Evolutionary conservation across 2,888 invertebrate genomes (phyloP), one percentile per base, ranked within the genome.

Genomic region (Thereva nobilitata): DNA sequence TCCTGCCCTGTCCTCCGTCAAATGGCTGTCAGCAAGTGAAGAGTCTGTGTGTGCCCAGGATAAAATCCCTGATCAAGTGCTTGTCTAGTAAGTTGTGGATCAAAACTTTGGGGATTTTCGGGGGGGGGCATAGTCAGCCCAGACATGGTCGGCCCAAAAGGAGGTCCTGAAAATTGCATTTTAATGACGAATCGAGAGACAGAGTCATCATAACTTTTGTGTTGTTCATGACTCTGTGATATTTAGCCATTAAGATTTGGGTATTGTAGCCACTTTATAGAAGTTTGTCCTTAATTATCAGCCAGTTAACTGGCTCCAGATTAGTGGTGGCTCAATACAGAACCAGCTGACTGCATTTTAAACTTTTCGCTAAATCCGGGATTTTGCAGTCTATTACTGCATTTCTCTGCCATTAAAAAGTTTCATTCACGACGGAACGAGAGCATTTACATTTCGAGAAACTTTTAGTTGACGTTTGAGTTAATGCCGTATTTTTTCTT

Each of bases 221-320:
- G 61, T 61, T 61, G 49, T 23, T 40, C 41, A 61, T 49, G 41
- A 49, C 23, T 2, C 50, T 38, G 61, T 61, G 50, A 61, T 61
- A 40, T 50, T 23, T 34, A 9, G 49, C 50, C 50, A 49, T n/a
- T 23, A 49, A 47, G 35, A 50, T 23, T 23, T 23, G 23, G 23
- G 23, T 23, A 23, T 23, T 12, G 50, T 10, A 50, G 6, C 35
- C 50, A 61, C 41, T 61, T 34, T 61, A 34, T 61, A 50, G 61
- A 61, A 61, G 50, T 45, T 61, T 50, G 41, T 50, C 61, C 61
- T 50, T 61, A 61, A 61, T 61, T 61, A 61, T 61, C 61, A 61
- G 61, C 41, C 61, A 50, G 50, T 61, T 61, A 61, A 61, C 61
- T 61, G 41, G 38, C 35, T 35, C 37, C 23, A 23, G 23, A 23